Evolutionary conservation across 2,797 vertebrate genomes (phyloP).

Genomic region (Gila robusta): DNA sequence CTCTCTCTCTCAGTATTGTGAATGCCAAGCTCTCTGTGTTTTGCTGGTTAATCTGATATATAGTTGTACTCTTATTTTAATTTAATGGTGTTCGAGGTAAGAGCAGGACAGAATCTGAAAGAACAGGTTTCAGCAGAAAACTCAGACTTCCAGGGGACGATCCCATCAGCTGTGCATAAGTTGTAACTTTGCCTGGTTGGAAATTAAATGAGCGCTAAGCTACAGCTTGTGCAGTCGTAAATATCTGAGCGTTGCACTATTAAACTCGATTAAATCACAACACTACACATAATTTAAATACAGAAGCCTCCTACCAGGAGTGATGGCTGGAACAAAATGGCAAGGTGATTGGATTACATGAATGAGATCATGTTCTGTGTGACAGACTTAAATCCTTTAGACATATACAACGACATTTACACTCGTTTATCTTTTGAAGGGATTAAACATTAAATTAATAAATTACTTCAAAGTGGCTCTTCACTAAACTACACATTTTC

Average conservation of each 20-base stretch:
- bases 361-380: constrained; percentile 11
- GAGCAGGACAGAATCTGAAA: not conserved
- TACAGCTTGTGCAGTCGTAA: not conserved
- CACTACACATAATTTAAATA: not conserved
- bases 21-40: constrained; percentile 15
- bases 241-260: not conserved
- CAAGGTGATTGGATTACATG: constrained; percentile 19
- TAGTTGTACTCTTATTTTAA: not conserved
- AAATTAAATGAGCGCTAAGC: not conserved
- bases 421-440: not conserved
- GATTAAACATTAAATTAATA: constrained; percentile 5
- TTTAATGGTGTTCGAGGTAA: constrained; percentile 5
- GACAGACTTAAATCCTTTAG: constrained; percentile 23
- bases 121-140: not conserved
- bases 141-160: not conserved
- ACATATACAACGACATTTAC: constrained; percentile 3
- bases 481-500: not conserved
- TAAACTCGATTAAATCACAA: not conserved
- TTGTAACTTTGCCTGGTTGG: not conserved
- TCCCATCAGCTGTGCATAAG: not conserved
- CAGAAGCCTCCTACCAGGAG: not conserved
- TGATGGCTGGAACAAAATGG: constrained; percentile 12
- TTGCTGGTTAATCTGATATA: constrained; percentile 3
- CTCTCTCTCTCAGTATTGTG: not conserved
- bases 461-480: not conserved